Evolutionary conservation across 2,113 vertebrate species (phyloP), one percentile per base, ranked within the genome.

Genomic region (Herpetotheres cachinnans): DNA sequence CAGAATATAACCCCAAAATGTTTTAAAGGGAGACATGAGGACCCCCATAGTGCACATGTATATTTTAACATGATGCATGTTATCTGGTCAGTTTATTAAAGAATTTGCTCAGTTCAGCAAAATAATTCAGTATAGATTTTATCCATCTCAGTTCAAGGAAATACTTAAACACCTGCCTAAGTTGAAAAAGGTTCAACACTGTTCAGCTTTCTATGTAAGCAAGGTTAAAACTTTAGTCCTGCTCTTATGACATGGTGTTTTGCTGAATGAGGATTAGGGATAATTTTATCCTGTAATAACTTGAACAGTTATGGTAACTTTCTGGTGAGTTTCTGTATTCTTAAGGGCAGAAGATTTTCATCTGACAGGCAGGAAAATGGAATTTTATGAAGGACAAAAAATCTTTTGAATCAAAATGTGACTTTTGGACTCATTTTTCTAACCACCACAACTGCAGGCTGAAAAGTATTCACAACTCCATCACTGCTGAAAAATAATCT

Each of bases 101-200:
- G 54, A 49, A 86, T 83, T 50, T 73, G 46, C 21, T 95, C 61
- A 61, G 21, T 87, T 86, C 27, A 77, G 20, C 29, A 84, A 81
- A 38, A 44, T 89, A 93, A 74, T 47, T 59, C 40, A 55, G 12
- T 17, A 18, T 16, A 56, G 26, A 6, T 42, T 93, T 95, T 78
- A 66, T 69, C 27, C 25, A 46, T 46, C 25, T 7, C 24, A 86
- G n/a, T 8, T 26, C 29, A 72, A 92, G 38, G 34, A 88, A 86
- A 80, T 46, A 63, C 5, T 86, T 61, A 66, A 86, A 50, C 18
- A 11, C 30, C 29, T 54, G 21, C 9, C 8, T 38, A 81, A 50
- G 4, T 4, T 89, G 27, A 26, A 93, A 80, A 56, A 0, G 1
- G 9, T 62, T 72, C 30, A 89, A 40, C 0, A 0, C 2, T 47